Evolutionary conservation across 2,888 invertebrate genomes (phyloP).

Genomic region (Pyrrhia umbra): DNA sequence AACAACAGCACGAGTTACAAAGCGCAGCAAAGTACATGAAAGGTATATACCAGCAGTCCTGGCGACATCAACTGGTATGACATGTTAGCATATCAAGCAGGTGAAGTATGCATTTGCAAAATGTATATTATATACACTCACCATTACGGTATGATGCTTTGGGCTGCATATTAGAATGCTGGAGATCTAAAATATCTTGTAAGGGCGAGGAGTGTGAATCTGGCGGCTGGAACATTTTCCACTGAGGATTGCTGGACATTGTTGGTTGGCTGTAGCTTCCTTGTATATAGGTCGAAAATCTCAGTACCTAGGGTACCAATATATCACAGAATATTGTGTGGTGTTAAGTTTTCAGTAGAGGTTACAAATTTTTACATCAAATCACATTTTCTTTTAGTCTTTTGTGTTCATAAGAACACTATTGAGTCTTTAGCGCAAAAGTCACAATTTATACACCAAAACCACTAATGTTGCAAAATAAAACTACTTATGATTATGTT

Average conservation of each 20-base stretch:
- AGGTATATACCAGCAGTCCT: too few relatives aligned
- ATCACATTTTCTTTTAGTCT: conserved; percentile 85
- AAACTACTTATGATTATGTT: conserved; percentile 87
- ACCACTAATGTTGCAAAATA: conserved; percentile 82
- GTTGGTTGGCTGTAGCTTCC: conserved; percentile 79
- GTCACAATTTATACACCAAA: conserved; percentile 82
- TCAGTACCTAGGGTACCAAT: conserved; percentile 80
- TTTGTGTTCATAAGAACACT: conserved; percentile 79
- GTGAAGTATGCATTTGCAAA: conserved; percentile 14
- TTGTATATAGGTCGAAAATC: conserved; percentile 87
- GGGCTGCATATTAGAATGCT: conserved; percentile 89
- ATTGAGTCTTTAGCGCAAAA: conserved; percentile 76
- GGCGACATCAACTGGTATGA: conserved; percentile 46
- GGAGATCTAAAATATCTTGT: conserved; percentile 95
- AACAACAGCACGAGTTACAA: conserved; percentile 9
- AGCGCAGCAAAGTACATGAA: conserved; percentile 10
- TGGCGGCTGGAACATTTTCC: conserved; percentile 97
- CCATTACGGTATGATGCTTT: conserved; percentile 90
- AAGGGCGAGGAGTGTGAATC: conserved; percentile 95
- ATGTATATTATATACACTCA: conserved; percentile 68
- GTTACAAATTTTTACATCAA: conserved; percentile 80
- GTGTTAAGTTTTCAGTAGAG: conserved; percentile 78
- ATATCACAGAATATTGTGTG: conserved; percentile 88
- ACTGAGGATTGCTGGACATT: conserved; percentile 96
- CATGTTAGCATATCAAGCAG: conserved; percentile 41